A percentile compares a stretch with the other conserved stretches of the same genome.
These are phyloP conservation scores for Holothuria scabra DNA, from an alignment of 53 echinoderm and acorn worm species.

Conservation along the genomic window DNA sequence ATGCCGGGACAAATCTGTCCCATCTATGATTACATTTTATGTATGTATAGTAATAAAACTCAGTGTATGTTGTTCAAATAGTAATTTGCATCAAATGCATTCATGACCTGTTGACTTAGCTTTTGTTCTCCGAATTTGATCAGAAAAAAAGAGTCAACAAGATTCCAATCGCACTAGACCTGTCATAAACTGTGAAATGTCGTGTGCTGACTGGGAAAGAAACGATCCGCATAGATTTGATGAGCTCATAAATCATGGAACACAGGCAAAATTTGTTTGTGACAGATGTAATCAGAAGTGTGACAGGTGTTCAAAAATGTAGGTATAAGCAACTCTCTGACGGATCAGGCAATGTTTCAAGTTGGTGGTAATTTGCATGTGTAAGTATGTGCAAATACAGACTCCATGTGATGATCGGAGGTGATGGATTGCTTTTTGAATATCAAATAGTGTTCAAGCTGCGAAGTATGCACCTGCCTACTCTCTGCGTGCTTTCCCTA, in stretches of 20 bases:
- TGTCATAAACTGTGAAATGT: slow-evolving; percentile 45
- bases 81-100: too few species aligned
- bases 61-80: too few species aligned
- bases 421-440: slow-evolving; percentile 7
- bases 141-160: too few species aligned
- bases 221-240: slow-evolving; percentile 42
- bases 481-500: not conserved
- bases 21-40: too few species aligned
- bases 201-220: slow-evolving; percentile 31
- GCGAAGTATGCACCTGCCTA: not conserved
- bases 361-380: slow-evolving; percentile 29
- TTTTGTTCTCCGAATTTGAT: too few species aligned
- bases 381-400: slow-evolving; percentile 7
- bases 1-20: too few species aligned
- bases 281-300: slow-evolving; percentile 40
- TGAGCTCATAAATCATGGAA: slow-evolving; percentile 39
- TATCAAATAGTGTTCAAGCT: slow-evolving; percentile 10
- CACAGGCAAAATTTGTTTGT: slow-evolving; percentile 29
- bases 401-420: not conserved
- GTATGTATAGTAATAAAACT: too few species aligned
- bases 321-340: slow-evolving; percentile 1
- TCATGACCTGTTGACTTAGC: too few species aligned
- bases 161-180: not conserved
- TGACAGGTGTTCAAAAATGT: slow-evolving; percentile 41
- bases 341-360: slow-evolving; percentile 32